Conservation (phyloP, 2,797 vertebrate genomes). For the Schizothorax lantsangensis region DNA sequence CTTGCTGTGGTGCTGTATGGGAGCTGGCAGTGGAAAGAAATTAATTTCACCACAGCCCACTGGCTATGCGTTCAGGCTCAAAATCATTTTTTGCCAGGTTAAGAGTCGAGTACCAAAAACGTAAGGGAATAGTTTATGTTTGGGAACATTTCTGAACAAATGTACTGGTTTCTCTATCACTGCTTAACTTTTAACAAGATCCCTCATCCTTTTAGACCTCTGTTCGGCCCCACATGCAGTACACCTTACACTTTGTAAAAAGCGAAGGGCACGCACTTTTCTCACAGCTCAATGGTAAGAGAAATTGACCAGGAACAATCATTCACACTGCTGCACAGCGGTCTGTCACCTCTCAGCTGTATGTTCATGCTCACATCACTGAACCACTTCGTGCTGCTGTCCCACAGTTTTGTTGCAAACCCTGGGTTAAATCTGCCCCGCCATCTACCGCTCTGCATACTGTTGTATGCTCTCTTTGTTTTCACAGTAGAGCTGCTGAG, state of each 20-base stretch:
- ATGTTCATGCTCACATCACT: conserved; percentile 65
- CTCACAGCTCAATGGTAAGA: conserved; percentile 45
- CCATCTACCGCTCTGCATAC: neutral
- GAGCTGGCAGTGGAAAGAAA: conserved; percentile 57
- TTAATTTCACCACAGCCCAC: conserved; percentile 56
- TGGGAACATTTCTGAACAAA: neutral
- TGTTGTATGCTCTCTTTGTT: conserved; percentile 18
- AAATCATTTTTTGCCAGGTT: conserved; percentile 40
- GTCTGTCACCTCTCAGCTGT: conserved; percentile 64
- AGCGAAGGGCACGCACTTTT: conserved; percentile 47
- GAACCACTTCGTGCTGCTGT: conserved; percentile 54
- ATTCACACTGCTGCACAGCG: conserved; percentile 60
- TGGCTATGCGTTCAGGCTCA: conserved; percentile 29
- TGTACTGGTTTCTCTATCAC: neutral
- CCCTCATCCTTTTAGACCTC: neutral
- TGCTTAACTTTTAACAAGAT: neutral
- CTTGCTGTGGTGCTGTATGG: conserved; percentile 63
- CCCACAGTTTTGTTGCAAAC: neutral
- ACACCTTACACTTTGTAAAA: neutral
- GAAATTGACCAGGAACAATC: conserved; percentile 67
- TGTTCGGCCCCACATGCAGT: neutral
- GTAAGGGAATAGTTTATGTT: conserved; percentile 12
- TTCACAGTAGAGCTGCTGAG: conserved; percentile 48
- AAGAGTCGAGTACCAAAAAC: conserved; percentile 25
- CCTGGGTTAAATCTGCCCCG: neutral